Conservation (phyloP, 2,888 invertebrate genomes). For the Tetheella fluctuosa region DNA sequence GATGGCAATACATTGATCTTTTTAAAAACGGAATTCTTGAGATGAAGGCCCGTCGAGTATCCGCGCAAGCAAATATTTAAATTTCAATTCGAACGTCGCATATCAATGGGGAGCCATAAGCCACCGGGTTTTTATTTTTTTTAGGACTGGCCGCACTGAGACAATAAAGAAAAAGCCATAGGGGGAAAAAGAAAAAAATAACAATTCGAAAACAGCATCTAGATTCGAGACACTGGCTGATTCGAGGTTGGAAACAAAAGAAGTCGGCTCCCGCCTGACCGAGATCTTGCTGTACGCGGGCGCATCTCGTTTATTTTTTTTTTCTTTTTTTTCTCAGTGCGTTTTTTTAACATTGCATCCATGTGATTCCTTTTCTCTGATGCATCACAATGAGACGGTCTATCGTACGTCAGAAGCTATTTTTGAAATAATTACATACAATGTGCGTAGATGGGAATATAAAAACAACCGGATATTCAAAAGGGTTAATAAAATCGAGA, state of each 20-base stretch:
- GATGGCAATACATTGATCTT: constrained; percentile 72
- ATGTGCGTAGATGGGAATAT: constrained; percentile 31
- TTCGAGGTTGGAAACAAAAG: constrained; percentile 82
- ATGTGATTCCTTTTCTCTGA: constrained; percentile 79
- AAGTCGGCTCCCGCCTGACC: constrained; percentile 81
- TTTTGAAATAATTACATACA: constrained; percentile 67
- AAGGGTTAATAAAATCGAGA: neutral
- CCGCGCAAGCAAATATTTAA: constrained; percentile 81
- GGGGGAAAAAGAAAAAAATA: constrained; percentile 65
- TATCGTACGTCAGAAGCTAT: constrained; percentile 76
- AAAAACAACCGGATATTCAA: constrained; percentile 15
- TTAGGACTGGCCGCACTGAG: constrained; percentile 73
- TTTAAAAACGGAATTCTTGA: constrained; percentile 72
- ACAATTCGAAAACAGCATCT: constrained; percentile 77
- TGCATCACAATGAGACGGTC: constrained; percentile 80
- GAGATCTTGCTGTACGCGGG: constrained; percentile 81
- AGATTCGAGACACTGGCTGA: constrained; percentile 83
- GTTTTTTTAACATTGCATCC: constrained; percentile 66
- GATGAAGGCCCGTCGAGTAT: constrained; percentile 75
- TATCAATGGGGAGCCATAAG: constrained; percentile 84
- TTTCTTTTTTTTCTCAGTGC: constrained; percentile 44
- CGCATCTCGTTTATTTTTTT: constrained; percentile 72
- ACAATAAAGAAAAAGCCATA: constrained; percentile 82
- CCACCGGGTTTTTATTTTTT: constrained; percentile 78
- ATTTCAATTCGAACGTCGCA: constrained; percentile 83